phyloP scores from a whole-genome alignment of 2,113 vertebrate genomes.

The Ophiodon elongatus region DNA sequence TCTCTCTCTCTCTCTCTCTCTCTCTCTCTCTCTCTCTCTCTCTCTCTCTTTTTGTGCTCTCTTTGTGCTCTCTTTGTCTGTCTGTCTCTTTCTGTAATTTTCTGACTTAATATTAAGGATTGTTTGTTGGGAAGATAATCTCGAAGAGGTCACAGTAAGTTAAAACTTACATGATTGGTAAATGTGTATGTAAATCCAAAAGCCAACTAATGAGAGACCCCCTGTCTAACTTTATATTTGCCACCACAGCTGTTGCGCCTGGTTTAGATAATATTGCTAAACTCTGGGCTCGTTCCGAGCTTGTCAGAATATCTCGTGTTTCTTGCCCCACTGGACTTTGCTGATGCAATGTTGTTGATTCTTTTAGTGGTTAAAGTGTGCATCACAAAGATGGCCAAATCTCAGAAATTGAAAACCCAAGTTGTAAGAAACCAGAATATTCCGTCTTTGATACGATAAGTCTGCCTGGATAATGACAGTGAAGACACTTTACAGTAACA shows the following conservation, averaged over 20 bases:
- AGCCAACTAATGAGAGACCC: background rate
- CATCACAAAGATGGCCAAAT: background rate
- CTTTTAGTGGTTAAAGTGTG: background rate
- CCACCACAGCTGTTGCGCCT: background rate
- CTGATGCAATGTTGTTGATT: background rate
- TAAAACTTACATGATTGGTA: background rate
- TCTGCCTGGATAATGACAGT: slow-evolving; percentile 33
- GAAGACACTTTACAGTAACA: slow-evolving; percentile 15
- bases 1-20: background rate
- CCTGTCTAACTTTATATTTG: background rate
- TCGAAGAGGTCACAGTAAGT: background rate
- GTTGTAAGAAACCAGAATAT: background rate
- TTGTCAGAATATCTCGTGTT: slow-evolving; percentile 2
- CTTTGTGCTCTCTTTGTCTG: background rate
- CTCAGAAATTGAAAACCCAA: background rate
- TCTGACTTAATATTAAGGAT: background rate
- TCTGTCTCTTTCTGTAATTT: background rate
- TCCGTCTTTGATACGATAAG: background rate
- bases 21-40: background rate
- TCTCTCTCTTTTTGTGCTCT: background rate
- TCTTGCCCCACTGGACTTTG: background rate
- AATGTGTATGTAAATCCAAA: background rate
- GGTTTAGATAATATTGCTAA: background rate
- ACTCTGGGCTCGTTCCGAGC: slow-evolving; percentile 12
- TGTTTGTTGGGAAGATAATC: background rate